These are phyloP conservation scores for Amiota communis DNA, from an alignment of 2,888 invertebrate species.

Conservation along the genomic window DNA sequence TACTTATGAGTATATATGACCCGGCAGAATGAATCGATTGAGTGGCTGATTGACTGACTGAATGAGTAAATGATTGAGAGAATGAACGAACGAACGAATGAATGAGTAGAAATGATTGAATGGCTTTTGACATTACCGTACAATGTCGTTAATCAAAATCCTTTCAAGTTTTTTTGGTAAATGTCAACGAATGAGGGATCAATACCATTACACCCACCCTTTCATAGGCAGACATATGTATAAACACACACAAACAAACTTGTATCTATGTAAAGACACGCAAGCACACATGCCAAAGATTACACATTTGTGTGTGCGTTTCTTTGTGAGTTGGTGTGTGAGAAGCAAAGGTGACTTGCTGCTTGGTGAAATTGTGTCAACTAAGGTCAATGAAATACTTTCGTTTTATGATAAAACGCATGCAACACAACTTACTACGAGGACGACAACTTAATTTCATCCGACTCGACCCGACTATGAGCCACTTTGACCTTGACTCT, in stretches of 20 bases:
- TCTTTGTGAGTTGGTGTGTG: neutral
- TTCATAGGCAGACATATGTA: neutral
- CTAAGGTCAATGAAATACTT: slow-evolving; percentile 32
- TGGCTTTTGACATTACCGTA: slow-evolving; percentile 64
- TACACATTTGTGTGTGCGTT: no score
- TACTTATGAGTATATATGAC: neutral
- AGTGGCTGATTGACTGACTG: neutral
- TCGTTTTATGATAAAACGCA: slow-evolving; percentile 31
- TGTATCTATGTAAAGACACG: neutral
- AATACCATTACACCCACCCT: slow-evolving; percentile 16
- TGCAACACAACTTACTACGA: neutral
- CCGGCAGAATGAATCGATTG: neutral
- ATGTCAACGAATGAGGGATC: slow-evolving; percentile 26
- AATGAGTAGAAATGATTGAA: slow-evolving; percentile 54
- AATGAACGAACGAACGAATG: slow-evolving; percentile 35
- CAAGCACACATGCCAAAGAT: neutral
- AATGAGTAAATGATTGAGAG: slow-evolving; percentile 15
- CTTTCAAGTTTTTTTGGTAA: slow-evolving; percentile 38
- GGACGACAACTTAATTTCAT: slow-evolving; percentile 33
- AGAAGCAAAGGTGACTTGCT: neutral
- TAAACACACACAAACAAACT: neutral
- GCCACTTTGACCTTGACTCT: slow-evolving; percentile 43
- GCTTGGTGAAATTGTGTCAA: slow-evolving; percentile 18
- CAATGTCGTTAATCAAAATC: slow-evolving; percentile 67
- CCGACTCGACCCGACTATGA: slow-evolving; percentile 33